Conservation (phyloP, 2,113 vertebrate genomes). For the Pseudorasbora parva region DNA sequence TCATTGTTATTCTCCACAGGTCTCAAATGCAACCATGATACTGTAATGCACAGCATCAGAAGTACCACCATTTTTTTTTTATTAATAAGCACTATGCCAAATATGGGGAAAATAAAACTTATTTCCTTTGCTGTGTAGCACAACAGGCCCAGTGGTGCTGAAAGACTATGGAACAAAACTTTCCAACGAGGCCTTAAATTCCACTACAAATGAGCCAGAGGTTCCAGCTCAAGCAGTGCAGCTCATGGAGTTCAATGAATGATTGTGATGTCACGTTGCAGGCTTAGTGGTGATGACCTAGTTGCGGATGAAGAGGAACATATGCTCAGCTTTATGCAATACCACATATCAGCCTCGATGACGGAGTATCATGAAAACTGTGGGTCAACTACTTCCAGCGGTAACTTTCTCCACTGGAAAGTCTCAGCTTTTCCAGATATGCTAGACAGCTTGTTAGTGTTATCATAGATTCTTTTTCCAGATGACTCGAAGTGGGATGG, state of each 20-base stretch:
- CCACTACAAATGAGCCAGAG: conserved; percentile 9
- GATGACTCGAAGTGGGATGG: not conserved
- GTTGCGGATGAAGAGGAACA: conserved; percentile 41
- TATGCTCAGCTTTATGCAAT: conserved; percentile 30
- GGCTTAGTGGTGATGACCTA: conserved; percentile 45
- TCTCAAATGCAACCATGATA: not conserved
- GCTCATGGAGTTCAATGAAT: conserved; percentile 45
- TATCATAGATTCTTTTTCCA: conserved; percentile 25
- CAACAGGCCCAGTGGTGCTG: conserved; percentile 10
- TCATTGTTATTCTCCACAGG: not conserved
- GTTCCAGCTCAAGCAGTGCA: conserved; percentile 10
- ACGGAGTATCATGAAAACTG: not conserved
- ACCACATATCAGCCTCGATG: conserved; percentile 1
- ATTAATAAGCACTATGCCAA: not conserved
- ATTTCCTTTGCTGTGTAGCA: not conserved
- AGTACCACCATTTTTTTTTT: not conserved
- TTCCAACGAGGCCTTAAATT: conserved; percentile 24
- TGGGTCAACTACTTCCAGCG: not conserved
- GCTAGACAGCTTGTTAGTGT: conserved; percentile 4
- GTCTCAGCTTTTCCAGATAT: conserved; percentile 1
- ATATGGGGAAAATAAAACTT: not conserved
- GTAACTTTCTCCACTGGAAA: conserved; percentile 18
- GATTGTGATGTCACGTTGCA: conserved; percentile 51
- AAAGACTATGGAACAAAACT: conserved; percentile 13
- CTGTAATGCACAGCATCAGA: not conserved